Percentiles rank a stretch among this genome's conserved stretches.
These are phyloP conservation scores for Scaptomyza pallida DNA, from an alignment of 1,140 invertebrate genomes.

Conservation along the genomic window DNA sequence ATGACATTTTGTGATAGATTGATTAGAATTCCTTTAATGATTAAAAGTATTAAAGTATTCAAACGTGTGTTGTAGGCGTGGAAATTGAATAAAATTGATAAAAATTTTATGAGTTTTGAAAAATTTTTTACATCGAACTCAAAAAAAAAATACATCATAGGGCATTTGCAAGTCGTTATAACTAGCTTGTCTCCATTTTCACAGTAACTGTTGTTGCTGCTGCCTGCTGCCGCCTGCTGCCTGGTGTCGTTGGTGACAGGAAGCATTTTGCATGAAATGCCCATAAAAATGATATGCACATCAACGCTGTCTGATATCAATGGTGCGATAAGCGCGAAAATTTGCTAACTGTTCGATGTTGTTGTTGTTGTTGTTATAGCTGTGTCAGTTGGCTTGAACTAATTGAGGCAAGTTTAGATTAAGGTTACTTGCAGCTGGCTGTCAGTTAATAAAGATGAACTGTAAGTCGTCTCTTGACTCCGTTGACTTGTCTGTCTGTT, in stretches of 20 bases:
- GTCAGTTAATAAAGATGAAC: slow-evolving; percentile 61
- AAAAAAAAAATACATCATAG: too few relatives aligned
- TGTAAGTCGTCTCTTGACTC: slow-evolving; percentile 1
- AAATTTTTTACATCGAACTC: too few relatives aligned
- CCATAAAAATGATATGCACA: slow-evolving; percentile 81
- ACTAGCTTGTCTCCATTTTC: neutral
- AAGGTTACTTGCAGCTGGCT: slow-evolving; percentile 4
- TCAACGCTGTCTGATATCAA: slow-evolving; percentile 68
- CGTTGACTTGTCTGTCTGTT: neutral
- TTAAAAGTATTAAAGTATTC: too few relatives aligned
- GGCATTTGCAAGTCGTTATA: neutral
- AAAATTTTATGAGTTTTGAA: too few relatives aligned
- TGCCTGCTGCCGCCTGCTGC: too few relatives aligned
- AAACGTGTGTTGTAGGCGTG: too few relatives aligned
- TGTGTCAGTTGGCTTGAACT: slow-evolving; percentile 8
- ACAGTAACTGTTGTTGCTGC: slow-evolving; percentile 11
- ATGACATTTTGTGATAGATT: too few relatives aligned
- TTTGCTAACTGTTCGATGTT: slow-evolving; percentile 50
- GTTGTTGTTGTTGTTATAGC: neutral
- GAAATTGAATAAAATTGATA: too few relatives aligned
- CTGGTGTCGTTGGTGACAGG: slow-evolving; percentile 45
- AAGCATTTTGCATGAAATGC: slow-evolving; percentile 81
- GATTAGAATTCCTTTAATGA: too few relatives aligned
- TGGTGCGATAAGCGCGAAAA: slow-evolving; percentile 62
- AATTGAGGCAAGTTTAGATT: slow-evolving; percentile 40